Evolutionary conservation across 2,113 vertebrate genomes (phyloP).

Genomic region (Cichladusa arquata): DNA sequence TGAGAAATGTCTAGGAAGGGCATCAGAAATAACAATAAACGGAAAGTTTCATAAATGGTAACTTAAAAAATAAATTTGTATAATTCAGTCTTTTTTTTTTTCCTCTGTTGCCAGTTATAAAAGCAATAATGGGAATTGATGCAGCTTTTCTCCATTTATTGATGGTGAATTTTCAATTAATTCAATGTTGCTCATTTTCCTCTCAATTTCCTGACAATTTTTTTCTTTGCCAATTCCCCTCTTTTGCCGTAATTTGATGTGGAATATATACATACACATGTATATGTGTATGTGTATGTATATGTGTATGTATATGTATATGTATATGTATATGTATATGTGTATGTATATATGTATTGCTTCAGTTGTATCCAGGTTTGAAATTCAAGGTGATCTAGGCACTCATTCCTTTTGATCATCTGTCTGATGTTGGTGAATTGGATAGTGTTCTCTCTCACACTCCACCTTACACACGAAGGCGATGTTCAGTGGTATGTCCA

Average conservation of each 20-base stretch:
- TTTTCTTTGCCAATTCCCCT: not conserved
- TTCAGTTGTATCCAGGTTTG: not conserved
- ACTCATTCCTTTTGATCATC: not conserved
- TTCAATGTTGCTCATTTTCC: not conserved
- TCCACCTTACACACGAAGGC: not conserved
- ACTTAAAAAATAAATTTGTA: not conserved
- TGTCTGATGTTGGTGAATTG: not conserved
- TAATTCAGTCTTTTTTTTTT: not conserved
- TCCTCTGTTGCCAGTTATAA: not conserved
- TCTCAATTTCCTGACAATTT: not conserved
- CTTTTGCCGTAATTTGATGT: not conserved
- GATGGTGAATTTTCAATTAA: not conserved
- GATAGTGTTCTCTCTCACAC: not conserved
- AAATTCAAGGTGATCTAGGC: not conserved
- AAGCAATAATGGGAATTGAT: not conserved
- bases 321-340: too few species aligned
- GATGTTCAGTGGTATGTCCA: not conserved
- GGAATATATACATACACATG: too few species aligned
- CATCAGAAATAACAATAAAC: not conserved
- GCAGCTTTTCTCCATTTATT: not conserved
- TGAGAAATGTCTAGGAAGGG: not conserved
- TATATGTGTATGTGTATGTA: too few species aligned
- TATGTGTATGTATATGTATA: accelerated
- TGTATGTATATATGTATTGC: not conserved
- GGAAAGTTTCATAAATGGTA: not conserved